Evolutionary conservation across 2,113 vertebrate genomes (phyloP).

Genomic region (Mesembrinibis cayennensis): DNA sequence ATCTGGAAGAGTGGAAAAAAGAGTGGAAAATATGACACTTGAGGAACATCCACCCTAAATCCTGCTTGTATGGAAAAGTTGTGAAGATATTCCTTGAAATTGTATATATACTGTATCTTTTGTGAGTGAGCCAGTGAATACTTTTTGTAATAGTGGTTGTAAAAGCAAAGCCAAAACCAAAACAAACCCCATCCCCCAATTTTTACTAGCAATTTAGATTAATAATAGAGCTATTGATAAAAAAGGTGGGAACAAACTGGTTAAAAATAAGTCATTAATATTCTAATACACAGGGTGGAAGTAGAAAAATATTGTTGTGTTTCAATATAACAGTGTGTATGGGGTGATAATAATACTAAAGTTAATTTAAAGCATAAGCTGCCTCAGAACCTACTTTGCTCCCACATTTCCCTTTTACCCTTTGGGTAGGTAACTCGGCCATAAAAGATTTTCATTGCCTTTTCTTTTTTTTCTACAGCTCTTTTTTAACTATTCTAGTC

Average conservation of each 20-base stretch:
- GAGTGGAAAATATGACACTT: background rate
- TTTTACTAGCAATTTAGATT: background rate
- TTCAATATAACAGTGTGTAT: background rate
- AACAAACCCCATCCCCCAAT: background rate
- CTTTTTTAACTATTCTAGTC: background rate
- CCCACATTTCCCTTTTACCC: background rate
- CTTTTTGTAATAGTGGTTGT: background rate
- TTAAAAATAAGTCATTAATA: background rate
- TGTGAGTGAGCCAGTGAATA: background rate
- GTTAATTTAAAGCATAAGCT: background rate
- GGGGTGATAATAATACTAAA: background rate
- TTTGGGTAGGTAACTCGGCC: background rate
- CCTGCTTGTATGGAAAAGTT: background rate
- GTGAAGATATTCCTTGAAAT: background rate
- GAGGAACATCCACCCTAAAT: background rate
- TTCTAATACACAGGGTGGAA: background rate
- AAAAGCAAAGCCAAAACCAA: background rate
- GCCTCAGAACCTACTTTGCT: background rate
- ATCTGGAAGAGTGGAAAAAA: background rate
- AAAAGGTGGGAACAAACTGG: background rate
- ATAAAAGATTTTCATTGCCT: background rate
- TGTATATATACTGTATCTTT: background rate
- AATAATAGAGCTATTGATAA: background rate
- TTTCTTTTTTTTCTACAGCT: background rate
- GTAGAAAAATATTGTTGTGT: background rate